A percentile compares a stretch with the other conserved stretches of the same genome.
phyloP scores from a whole-genome alignment of 2,113 vertebrate species.

The Rhineura floridana region DNA sequence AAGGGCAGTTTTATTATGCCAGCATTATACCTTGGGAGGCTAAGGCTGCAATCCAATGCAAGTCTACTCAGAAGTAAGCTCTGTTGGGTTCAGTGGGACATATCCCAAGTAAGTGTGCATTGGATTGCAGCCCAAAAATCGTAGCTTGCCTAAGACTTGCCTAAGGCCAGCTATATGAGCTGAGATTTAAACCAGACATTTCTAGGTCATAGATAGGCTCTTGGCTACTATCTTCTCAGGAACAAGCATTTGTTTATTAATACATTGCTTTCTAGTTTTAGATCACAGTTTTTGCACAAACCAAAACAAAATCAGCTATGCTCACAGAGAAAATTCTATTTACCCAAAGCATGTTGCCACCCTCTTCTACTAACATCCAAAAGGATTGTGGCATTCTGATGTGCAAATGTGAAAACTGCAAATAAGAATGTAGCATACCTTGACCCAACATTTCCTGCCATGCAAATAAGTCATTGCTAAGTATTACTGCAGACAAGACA shows the following conservation, averaged over 20 bases:
- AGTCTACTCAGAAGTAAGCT: too few relatives aligned
- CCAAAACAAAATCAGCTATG: background rate
- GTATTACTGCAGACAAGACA: background rate
- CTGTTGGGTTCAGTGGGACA: too few relatives aligned
- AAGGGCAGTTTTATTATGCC: background rate
- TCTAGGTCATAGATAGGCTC: background rate
- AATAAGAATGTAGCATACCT: background rate
- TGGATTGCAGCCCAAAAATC: too few relatives aligned
- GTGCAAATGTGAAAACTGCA: background rate
- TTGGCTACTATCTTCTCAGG: background rate
- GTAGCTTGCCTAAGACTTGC: too few relatives aligned
- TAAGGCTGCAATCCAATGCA: too few relatives aligned
- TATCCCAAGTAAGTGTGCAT: too few relatives aligned
- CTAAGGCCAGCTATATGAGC: background rate
- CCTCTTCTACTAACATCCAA: background rate
- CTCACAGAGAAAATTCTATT: background rate
- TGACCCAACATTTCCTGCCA: background rate
- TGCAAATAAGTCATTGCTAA: background rate
- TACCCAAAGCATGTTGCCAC: background rate
- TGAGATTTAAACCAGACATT: background rate
- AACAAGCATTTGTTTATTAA: background rate
- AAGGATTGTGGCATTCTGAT: background rate
- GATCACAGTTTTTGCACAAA: background rate
- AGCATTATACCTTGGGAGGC: too few relatives aligned
- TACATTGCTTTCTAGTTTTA: background rate